A percentile compares a stretch with the other conserved stretches of the same genome.
Evolutionary conservation across 2,888 invertebrate species (phyloP).

Genomic region (Plebejus argus): DNA sequence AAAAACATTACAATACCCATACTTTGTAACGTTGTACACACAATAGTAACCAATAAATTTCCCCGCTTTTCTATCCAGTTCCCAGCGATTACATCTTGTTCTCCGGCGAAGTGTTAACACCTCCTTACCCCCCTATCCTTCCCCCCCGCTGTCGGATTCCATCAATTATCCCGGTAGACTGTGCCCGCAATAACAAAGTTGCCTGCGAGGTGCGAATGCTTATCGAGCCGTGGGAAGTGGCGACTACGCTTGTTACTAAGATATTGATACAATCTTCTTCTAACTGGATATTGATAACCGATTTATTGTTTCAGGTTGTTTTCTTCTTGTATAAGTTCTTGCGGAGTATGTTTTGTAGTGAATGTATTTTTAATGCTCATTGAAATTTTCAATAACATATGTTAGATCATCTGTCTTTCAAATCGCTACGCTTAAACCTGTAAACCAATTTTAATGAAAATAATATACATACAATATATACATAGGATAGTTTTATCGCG

Average conservation of each 20-base stretch:
- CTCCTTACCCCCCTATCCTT: neutral
- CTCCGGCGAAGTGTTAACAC: slow-evolving; percentile 9
- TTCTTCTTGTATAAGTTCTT: no score
- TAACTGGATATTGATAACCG: neutral
- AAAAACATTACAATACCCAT: neutral
- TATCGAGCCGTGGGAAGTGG: neutral
- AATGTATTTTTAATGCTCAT: no score
- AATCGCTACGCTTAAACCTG: no score
- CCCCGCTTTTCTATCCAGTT: neutral
- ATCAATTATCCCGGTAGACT: slow-evolving; percentile 11
- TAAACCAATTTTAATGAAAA: no score
- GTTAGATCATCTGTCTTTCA: no score
- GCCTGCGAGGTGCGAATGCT: slow-evolving; percentile 11
- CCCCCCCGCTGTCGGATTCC: neutral
- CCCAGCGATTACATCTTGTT: slow-evolving; percentile 8
- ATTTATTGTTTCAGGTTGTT: no score
- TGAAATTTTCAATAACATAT: no score
- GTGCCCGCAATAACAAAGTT: slow-evolving; percentile 9
- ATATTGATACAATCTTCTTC: neutral
- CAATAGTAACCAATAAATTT: neutral
- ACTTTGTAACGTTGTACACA: neutral
- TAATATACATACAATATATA: no score
- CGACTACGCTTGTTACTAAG: neutral
- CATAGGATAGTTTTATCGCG: no score
- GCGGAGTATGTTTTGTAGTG: no score